Percentiles rank a stretch among this genome's conserved stretches.
These are phyloP conservation scores for Ectobius pallidus DNA, from an alignment of 2,888 invertebrate species.

Conservation along the genomic window DNA sequence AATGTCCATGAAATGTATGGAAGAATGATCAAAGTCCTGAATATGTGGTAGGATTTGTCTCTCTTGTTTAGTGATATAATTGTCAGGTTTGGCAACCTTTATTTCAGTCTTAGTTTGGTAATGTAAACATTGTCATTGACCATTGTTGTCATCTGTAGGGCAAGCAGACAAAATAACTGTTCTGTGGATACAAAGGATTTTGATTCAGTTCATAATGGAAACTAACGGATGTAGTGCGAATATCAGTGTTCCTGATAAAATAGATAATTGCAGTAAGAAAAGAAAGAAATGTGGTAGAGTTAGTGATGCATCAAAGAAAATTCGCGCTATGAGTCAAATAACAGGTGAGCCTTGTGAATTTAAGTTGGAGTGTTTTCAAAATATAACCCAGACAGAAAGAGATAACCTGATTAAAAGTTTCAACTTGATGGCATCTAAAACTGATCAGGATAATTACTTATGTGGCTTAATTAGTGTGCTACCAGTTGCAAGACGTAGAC, in stretches of 20 bases:
- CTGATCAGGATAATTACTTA: constrained; percentile 3
- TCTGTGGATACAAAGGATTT: no score
- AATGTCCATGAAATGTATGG: no score
- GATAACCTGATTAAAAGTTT: neutral
- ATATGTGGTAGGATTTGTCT: no score
- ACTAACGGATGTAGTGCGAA: neutral
- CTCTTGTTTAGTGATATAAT: no score
- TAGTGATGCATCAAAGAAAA: neutral
- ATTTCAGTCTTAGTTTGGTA: no score
- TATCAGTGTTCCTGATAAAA: no score
- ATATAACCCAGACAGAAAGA: constrained; percentile 4
- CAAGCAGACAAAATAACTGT: no score
- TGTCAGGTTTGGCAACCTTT: no score
- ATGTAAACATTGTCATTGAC: no score
- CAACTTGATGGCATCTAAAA: constrained; percentile 5
- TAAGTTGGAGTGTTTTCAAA: constrained; percentile 3
- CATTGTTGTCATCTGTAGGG: no score
- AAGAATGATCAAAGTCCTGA: no score
- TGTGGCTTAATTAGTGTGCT: constrained; percentile 3
- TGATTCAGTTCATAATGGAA: constrained; percentile 7
- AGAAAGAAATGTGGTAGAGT: neutral
- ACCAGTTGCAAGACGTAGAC: neutral
- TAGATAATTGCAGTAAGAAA: neutral
- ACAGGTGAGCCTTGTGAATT: neutral
- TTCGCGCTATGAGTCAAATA: constrained; percentile 2